phyloP scores from a whole-genome alignment of 1,140 invertebrate species.

The Anastatus disparis region DNA sequence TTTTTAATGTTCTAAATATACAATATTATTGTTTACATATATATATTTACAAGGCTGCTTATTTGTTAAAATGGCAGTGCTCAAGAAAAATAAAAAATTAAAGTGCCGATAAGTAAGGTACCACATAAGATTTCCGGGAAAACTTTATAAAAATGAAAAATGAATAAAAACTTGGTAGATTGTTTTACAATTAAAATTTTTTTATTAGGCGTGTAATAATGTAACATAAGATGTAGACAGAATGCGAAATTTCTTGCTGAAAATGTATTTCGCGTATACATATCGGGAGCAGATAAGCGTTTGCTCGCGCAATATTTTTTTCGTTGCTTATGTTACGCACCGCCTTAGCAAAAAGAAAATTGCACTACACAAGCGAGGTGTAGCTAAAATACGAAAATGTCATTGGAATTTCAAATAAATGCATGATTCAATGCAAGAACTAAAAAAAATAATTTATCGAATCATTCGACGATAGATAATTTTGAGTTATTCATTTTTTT shows the following conservation, averaged over 20 bases:
- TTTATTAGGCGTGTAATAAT: conserved; percentile 64
- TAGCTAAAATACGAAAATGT: conserved; percentile 43
- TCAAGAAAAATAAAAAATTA: neutral
- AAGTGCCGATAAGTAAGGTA: conserved; percentile 2
- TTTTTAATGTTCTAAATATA: too few species aligned
- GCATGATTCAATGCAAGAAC: conserved; percentile 39
- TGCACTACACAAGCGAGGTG: conserved; percentile 45
- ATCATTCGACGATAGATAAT: conserved; percentile 28
- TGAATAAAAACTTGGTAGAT: conserved; percentile 24
- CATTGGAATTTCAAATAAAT: conserved; percentile 46
- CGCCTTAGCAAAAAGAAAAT: conserved; percentile 40
- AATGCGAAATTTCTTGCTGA: conserved; percentile 40
- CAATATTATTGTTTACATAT: neutral
- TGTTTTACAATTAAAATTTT: conserved; percentile 60
- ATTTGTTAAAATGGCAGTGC: conserved; percentile 14
- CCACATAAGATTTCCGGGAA: neutral
- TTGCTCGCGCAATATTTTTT: conserved; percentile 35
- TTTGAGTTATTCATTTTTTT: conserved; percentile 31
- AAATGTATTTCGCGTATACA: conserved; percentile 35
- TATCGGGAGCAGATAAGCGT: conserved; percentile 20
- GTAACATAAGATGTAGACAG: conserved; percentile 60
- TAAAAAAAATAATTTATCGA: conserved; percentile 32
- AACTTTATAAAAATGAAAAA: conserved; percentile 32
- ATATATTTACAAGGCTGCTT: neutral
- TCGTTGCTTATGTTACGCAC: conserved; percentile 51